Evolutionary conservation across 2,113 vertebrate genomes (phyloP), one percentile per base, ranked within the genome.

Genomic region (Pterocles orientalis): DNA sequence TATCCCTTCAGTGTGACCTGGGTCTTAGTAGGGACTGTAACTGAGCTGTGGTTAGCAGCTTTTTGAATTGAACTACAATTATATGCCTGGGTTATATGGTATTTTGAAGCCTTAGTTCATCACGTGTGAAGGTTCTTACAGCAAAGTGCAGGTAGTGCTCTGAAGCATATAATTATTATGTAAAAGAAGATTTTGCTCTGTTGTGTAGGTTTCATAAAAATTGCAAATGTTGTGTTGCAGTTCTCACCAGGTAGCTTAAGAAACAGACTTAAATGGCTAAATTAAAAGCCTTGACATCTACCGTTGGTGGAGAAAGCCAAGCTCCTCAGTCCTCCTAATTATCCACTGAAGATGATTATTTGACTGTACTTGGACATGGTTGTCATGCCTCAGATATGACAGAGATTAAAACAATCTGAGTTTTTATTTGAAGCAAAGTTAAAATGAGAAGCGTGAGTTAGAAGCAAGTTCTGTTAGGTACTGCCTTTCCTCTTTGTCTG

Each of bases 361-460:
- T 78, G 72, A 60, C 39, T 6, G 1, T 89, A 75, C 62, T 84
- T 92, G 51, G 86, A 60, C 14, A 12, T 75, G 21, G 61, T 89
- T 95, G 64, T 91, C 57, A 16, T 71, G 84, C 53, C 57, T 82
- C 48, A 76, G 70, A 68, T 68, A 51, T 7, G 24, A 72, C 7
- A 79, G 57, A 70, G 84, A 56, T 82, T 43, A 79, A 90, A 94
- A 68, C 39, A 48, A 65, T 71, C 17, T 56, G 65, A 75, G 29
- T 19, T 45, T 88, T 88, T 86, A 36, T 94, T 84, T 92, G 64
- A 88, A 88, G 57, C 20, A 61, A 69, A 85, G 45, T 61, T 41
- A 80, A 88, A 25, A 78, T 36, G 45, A 76, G 29, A 86, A 83
- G 25, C 31, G 58, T 68, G 39, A 51, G 48, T 48, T 72, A 91